phyloP scores from a whole-genome alignment of 2,888 invertebrate species.

The Osmoderma eremita region DNA sequence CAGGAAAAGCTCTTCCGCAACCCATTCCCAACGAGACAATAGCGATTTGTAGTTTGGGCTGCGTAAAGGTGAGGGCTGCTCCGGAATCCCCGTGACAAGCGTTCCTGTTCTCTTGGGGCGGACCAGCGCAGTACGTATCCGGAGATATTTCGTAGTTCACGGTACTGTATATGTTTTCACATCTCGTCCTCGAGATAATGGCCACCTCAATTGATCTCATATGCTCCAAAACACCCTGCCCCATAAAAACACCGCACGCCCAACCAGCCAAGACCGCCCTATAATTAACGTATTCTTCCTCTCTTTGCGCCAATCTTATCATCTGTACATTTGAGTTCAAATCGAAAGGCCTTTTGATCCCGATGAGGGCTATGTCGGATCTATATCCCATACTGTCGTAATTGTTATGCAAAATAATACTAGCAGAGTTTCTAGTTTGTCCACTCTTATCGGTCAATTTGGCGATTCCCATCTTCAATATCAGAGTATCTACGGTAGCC shows the following conservation, averaged over 20 bases:
- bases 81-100: conserved; percentile 19
- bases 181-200: background rate
- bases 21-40: conserved; percentile 16
- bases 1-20: conserved; percentile 3
- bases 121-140: background rate
- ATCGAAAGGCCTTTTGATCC: background rate
- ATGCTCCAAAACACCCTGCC: background rate
- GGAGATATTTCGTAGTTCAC: background rate
- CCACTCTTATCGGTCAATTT: background rate
- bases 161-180: background rate
- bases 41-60: background rate
- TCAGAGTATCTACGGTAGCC: no score
- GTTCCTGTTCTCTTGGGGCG: background rate
- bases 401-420: background rate
- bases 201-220: background rate
- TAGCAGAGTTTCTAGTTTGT: background rate
- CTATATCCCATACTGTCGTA: background rate
- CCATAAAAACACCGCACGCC: background rate
- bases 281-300: background rate
- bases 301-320: no score
- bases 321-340: background rate
- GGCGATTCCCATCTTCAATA: conserved; percentile 5
- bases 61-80: background rate
- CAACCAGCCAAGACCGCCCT: conserved; percentile 15
- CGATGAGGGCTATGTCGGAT: conserved; percentile 9